Percentiles rank a stretch among this genome's conserved stretches.
Conservation (phyloP, 2,888 invertebrate species). For the Charanyca ferruginea region DNA sequence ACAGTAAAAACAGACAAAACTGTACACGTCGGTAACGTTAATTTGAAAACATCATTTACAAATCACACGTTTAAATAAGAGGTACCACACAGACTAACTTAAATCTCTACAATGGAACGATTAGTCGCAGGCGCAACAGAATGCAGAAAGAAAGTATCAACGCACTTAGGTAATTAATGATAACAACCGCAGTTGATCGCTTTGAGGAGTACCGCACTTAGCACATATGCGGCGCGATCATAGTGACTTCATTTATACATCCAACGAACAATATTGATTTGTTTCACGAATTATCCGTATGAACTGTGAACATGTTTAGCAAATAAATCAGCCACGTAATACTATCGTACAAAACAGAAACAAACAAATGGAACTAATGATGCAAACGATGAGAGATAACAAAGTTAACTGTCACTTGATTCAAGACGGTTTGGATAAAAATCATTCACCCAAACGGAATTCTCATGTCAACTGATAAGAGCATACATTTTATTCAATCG, state of each 20-base stretch:
- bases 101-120: conserved; percentile 35
- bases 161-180: conserved; percentile 43
- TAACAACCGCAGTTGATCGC: conserved; percentile 34
- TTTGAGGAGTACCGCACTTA: conserved; percentile 46
- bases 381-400: not conserved
- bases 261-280: conserved; percentile 8
- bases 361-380: conserved; percentile 26
- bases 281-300: not conserved
- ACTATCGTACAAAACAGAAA: conserved; percentile 32
- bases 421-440: no score
- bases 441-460: no score
- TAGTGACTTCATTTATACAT: conserved; percentile 19
- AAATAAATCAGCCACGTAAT: not conserved
- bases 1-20: no score
- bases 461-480: no score
- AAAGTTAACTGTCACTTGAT: no score
- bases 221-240: not conserved
- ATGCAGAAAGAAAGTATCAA: conserved; percentile 64
- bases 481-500: no score
- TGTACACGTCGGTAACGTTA: no score
- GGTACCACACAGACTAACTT: conserved; percentile 17
- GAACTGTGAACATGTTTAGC: not conserved
- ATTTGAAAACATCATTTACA: not conserved
- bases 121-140: conserved; percentile 56
- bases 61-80: not conserved